Conservation (phyloP, 2,797 vertebrate species). For the Ptychadena robeensis region DNA sequence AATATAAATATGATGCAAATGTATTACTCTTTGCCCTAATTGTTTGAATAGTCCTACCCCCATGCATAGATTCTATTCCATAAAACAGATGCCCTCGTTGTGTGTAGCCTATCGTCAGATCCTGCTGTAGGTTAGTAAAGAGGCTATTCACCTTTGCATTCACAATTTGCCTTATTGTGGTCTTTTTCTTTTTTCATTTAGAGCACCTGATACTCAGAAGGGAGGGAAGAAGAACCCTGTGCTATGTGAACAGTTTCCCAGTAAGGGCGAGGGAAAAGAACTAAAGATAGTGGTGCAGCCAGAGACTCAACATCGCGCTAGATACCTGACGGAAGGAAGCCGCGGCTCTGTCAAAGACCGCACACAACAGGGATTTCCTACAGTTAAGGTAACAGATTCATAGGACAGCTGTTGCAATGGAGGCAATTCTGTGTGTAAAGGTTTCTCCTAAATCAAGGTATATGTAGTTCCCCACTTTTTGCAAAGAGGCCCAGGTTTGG, state of each 20-base stretch:
- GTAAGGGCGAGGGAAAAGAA: slow-evolving; percentile 93
- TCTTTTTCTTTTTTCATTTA: slow-evolving; percentile 63
- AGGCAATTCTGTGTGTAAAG: too few relatives aligned
- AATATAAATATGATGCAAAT: too few relatives aligned
- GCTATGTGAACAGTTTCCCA: slow-evolving; percentile 89
- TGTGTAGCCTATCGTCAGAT: not conserved
- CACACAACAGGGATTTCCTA: slow-evolving; percentile 95
- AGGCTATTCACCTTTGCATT: not conserved
- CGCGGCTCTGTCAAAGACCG: slow-evolving; percentile 96
- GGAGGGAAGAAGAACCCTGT: slow-evolving; percentile 85
- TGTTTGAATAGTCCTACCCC: not conserved
- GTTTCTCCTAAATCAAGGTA: too few relatives aligned
- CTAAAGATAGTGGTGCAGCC: slow-evolving; percentile 96
- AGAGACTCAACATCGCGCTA: slow-evolving; percentile 94
- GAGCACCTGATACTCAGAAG: slow-evolving; percentile 78
- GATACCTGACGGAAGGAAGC: slow-evolving; percentile 97
- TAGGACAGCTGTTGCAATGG: too few relatives aligned
- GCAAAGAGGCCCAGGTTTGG: too few relatives aligned
- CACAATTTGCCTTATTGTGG: not conserved
- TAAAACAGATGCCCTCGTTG: not conserved
- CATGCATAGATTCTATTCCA: not conserved
- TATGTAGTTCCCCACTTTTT: too few relatives aligned
- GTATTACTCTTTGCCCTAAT: too few relatives aligned
- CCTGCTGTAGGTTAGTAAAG: not conserved
- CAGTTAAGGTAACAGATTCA: slow-evolving; percentile 91